Evolutionary conservation across 2,797 vertebrate genomes (phyloP).

Genomic region (Xerus rutilus): DNA sequence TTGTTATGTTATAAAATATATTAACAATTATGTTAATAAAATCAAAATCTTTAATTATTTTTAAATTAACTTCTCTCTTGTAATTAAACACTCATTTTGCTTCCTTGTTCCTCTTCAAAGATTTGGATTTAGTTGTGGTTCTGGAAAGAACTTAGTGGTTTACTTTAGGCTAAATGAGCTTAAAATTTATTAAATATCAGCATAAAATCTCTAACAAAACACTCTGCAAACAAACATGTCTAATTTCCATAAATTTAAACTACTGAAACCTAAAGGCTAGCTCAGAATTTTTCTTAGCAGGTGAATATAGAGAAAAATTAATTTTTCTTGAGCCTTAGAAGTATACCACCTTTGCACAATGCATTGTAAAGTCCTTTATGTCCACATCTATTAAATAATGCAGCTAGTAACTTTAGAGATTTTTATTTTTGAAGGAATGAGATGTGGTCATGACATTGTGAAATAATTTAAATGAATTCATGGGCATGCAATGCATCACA

Average conservation of each 20-base stretch:
- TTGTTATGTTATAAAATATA: not conserved
- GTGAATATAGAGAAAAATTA: not conserved
- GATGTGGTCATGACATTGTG: not conserved
- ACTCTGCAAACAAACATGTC: conserved; percentile 7
- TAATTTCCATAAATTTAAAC: conserved; percentile 55
- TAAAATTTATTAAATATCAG: conserved; percentile 54
- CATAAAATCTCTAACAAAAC: conserved; percentile 47
- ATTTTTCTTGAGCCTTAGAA: conserved; percentile 1
- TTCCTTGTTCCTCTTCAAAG: not conserved
- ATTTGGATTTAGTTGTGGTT: not conserved
- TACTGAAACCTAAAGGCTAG: conserved; percentile 36
- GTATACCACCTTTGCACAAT: not conserved
- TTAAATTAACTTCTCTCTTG: conserved; percentile 21
- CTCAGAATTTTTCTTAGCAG: conserved; percentile 53
- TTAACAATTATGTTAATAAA: not conserved
- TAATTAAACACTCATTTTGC: conserved; percentile 12
- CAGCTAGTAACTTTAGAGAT: not conserved
- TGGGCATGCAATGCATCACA: not conserved
- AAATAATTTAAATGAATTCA: conserved; percentile 43
- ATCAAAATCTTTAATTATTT: conserved; percentile 36
- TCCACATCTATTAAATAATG: not conserved
- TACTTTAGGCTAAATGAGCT: conserved; percentile 51
- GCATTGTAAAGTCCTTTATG: not conserved
- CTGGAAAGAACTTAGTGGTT: conserved; percentile 6
- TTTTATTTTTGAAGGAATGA: conserved; percentile 22